Conservation (phyloP, 2,888 invertebrate genomes). For the Anorthoa munda region DNA sequence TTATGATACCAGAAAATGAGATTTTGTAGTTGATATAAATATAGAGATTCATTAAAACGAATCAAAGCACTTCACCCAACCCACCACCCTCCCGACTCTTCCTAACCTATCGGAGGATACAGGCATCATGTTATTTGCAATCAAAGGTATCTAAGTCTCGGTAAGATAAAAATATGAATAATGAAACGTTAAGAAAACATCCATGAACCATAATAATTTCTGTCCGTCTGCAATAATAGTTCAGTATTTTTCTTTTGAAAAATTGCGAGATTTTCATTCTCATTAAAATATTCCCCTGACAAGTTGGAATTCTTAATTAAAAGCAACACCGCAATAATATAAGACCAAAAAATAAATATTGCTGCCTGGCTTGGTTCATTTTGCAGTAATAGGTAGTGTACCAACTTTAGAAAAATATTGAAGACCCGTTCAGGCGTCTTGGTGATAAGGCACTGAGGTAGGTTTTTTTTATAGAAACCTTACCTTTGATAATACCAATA, state of each 20-base stretch:
- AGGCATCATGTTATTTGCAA: too few relatives aligned
- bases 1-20: background rate
- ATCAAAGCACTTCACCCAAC: background rate
- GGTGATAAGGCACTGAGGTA: slow-evolving; percentile 13
- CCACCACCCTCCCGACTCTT: too few relatives aligned
- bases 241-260: slow-evolving; percentile 55
- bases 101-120: too few relatives aligned
- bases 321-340: slow-evolving; percentile 59
- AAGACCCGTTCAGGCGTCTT: slow-evolving; percentile 21
- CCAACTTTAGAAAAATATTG: slow-evolving; percentile 42
- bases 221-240: slow-evolving; percentile 45
- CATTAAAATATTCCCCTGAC: slow-evolving; percentile 67
- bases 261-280: slow-evolving; percentile 60
- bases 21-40: background rate
- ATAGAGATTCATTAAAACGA: background rate
- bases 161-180: slow-evolving; percentile 18
- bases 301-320: slow-evolving; percentile 70
- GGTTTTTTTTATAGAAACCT: slow-evolving; percentile 3
- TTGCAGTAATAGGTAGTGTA: slow-evolving; percentile 49
- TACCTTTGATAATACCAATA: slow-evolving; percentile 3
- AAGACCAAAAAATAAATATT: slow-evolving; percentile 52
- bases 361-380: slow-evolving; percentile 49
- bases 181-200: slow-evolving; percentile 26
- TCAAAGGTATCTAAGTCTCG: background rate
- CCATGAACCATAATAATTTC: slow-evolving; percentile 23